These are phyloP conservation scores for Myocastor coypus DNA, from an alignment of 2,113 vertebrate genomes.

Conservation along the genomic window DNA sequence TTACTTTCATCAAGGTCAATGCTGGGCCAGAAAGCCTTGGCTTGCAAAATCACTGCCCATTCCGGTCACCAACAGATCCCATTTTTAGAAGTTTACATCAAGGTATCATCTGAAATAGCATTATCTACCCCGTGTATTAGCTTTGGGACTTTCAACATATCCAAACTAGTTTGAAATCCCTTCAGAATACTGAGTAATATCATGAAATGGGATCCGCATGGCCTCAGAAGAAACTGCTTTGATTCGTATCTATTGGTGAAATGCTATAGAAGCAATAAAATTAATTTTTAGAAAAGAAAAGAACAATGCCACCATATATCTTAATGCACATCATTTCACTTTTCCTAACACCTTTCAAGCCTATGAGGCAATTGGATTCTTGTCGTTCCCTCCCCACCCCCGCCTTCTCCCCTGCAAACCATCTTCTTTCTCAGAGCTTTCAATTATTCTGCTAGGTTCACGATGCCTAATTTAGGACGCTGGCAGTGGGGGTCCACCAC, in stretches of 20 bases:
- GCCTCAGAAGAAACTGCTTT: background rate
- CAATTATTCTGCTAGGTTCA: background rate
- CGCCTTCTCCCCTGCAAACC: accelerated
- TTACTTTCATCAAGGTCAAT: slow-evolving; percentile 64
- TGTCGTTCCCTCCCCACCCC: too few species aligned
- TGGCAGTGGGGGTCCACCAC: too few species aligned
- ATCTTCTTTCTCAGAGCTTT: background rate
- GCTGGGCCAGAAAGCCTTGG: background rate
- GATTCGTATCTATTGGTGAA: background rate
- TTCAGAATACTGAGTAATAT: background rate
- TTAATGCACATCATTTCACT: background rate
- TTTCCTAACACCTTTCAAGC: background rate
- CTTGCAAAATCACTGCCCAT: background rate
- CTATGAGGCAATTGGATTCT: background rate
- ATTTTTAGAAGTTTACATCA: background rate
- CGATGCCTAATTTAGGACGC: accelerated
- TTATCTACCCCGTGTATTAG: background rate
- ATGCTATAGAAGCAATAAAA: accelerated
- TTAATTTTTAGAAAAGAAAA: background rate
- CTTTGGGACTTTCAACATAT: background rate
- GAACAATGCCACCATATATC: background rate
- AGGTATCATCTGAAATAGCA: background rate
- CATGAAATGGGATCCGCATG: background rate
- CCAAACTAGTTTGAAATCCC: background rate
- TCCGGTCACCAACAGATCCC: background rate